These are phyloP conservation scores for Halictus rubicundus DNA, from an alignment of 1,140 invertebrate genomes.

Conservation along the genomic window DNA sequence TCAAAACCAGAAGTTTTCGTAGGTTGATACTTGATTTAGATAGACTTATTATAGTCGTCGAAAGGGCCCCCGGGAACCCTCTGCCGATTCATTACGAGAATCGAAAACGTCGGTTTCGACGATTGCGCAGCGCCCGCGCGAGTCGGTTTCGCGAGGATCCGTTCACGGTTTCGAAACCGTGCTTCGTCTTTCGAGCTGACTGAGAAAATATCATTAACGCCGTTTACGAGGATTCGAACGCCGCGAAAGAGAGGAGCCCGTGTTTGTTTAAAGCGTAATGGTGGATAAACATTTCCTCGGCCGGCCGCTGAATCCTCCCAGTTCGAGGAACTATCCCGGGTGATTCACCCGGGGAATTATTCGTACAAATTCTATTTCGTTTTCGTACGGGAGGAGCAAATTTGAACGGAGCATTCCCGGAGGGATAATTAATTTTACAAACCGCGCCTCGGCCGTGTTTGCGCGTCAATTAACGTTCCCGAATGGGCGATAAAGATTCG, in stretches of 20 bases:
- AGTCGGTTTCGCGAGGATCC: background rate
- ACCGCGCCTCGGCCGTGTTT: too few species aligned
- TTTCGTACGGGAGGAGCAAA: background rate
- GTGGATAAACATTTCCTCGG: constrained; percentile 16
- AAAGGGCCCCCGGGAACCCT: background rate
- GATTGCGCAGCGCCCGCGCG: background rate
- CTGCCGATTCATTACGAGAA: background rate
- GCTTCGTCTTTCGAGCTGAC: background rate
- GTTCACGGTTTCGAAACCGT: constrained; percentile 9
- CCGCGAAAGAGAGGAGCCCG: background rate
- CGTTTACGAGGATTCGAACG: constrained; percentile 24
- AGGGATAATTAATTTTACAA: constrained; percentile 8
- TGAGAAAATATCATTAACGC: constrained; percentile 39
- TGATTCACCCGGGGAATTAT: constrained; percentile 7
- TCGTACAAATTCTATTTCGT: background rate
- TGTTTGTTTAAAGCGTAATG: constrained; percentile 28
- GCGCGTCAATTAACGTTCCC: too few species aligned
- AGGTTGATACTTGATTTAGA: too few species aligned
- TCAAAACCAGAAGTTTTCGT: too few species aligned
- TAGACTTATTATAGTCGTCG: too few species aligned
- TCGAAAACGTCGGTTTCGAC: background rate
- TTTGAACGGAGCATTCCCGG: background rate
- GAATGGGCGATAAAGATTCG: too few species aligned
- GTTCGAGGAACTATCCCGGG: background rate
- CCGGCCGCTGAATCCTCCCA: background rate